Conservation (phyloP, 1,140 invertebrate genomes). For the Bombyx mandarina region DNA sequence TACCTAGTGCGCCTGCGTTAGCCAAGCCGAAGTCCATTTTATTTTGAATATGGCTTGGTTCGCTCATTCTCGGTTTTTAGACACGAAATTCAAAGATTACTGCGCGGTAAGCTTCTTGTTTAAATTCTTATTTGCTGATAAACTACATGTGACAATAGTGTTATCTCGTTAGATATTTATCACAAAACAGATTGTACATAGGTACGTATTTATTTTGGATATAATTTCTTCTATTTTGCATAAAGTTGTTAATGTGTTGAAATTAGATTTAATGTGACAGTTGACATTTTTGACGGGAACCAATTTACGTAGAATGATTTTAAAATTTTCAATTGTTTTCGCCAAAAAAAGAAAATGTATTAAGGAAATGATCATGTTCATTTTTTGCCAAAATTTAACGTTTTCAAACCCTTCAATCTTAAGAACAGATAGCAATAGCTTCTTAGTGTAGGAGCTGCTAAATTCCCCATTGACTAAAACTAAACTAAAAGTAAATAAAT, state of each 20-base stretch:
- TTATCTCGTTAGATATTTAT: background rate
- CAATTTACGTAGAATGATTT: too few relatives aligned
- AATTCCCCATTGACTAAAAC: too few relatives aligned
- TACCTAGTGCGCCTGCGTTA: conserved; percentile 24
- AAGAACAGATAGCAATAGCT: too few relatives aligned
- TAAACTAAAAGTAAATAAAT: too few relatives aligned
- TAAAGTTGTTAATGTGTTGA: background rate
- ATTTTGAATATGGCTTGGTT: conserved; percentile 7
- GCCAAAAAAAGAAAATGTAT: too few relatives aligned
- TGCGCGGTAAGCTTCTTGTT: background rate
- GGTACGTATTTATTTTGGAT: background rate
- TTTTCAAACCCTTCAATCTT: too few relatives aligned
- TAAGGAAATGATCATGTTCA: too few relatives aligned
- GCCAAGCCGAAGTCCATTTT: conserved; percentile 39
- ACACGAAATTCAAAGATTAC: conserved; percentile 8
- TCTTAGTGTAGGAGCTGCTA: too few relatives aligned
- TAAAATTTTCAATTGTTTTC: too few relatives aligned
- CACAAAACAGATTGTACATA: background rate
- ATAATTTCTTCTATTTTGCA: background rate
- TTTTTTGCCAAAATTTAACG: too few relatives aligned
- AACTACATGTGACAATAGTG: conserved; percentile 7
- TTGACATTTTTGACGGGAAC: background rate
- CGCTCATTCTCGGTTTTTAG: conserved; percentile 3
- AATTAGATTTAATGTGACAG: background rate
- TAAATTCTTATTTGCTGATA: conserved; percentile 11